These are phyloP conservation scores for Neosilurus mollespiculum DNA, from an alignment of 2,797 vertebrate genomes.

Conservation along the genomic window DNA sequence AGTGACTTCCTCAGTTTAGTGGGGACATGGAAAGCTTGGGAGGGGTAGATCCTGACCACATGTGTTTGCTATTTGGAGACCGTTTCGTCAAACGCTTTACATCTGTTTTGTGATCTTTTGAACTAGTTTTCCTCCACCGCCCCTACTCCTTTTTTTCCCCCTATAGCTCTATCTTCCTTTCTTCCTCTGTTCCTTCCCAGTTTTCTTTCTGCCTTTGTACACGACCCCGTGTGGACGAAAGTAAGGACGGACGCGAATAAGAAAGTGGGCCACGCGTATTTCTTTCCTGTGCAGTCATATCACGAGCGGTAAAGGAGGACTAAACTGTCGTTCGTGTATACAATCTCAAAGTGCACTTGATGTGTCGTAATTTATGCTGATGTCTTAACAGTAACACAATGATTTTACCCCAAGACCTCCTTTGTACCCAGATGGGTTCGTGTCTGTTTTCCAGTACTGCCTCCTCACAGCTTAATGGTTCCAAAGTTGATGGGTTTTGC, in stretches of 20 bases:
- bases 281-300: background rate
- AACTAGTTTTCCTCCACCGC: constrained; percentile 62
- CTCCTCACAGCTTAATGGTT: too few relatives aligned
- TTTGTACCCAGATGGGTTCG: background rate
- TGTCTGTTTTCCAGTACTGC: background rate
- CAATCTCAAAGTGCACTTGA: background rate
- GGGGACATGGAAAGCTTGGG: constrained; percentile 49
- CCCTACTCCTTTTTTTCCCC: constrained; percentile 21
- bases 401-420: background rate
- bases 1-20: constrained; percentile 42
- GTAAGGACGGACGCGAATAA: background rate
- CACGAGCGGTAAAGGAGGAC: background rate
- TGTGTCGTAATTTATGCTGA: background rate
- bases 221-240: constrained; percentile 8
- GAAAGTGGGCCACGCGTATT: background rate
- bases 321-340: background rate
- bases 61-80: constrained; percentile 78
- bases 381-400: background rate
- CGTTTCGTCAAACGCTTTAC: constrained; percentile 74
- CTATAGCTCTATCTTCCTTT: background rate
- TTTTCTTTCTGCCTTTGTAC: constrained; percentile 17
- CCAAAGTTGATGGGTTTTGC: too few relatives aligned
- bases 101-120: constrained; percentile 82
- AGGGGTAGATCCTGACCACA: constrained; percentile 61
- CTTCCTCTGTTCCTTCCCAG: constrained; percentile 19